These are phyloP conservation scores for Pogonognathellus flavescens DNA, from an alignment of 1,140 invertebrate genomes.

Conservation along the genomic window DNA sequence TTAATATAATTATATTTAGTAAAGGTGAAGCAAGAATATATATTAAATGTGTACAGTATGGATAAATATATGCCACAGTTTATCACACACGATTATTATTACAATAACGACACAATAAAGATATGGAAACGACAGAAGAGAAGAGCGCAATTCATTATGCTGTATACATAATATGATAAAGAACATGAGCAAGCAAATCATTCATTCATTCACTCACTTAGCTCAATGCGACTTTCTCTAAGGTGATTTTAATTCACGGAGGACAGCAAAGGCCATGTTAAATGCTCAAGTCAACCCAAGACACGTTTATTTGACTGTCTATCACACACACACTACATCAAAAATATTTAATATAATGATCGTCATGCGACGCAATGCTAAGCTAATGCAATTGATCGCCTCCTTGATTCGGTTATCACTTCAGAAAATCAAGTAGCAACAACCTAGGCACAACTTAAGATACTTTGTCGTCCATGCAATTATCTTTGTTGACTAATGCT, in stretches of 20 bases:
- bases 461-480: slow-evolving; percentile 20
- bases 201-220: slow-evolving; percentile 49
- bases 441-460: slow-evolving; percentile 19
- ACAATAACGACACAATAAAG: slow-evolving; percentile 21
- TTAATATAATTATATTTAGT: background rate
- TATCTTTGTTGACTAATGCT: background rate
- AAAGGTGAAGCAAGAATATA: background rate
- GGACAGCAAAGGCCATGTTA: slow-evolving; percentile 14
- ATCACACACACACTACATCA: slow-evolving; percentile 17
- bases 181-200: slow-evolving; percentile 46
- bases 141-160: background rate
- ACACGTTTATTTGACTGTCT: slow-evolving; percentile 21
- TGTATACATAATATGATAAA: slow-evolving; percentile 25
- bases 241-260: slow-evolving; percentile 40
- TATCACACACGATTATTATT: background rate
- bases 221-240: slow-evolving; percentile 35
- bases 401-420: slow-evolving; percentile 52
- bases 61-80: background rate
- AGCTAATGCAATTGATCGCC: slow-evolving; percentile 49
- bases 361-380: slow-evolving; percentile 19
- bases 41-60: background rate
- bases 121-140: background rate
- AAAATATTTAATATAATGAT: slow-evolving; percentile 15
- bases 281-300: slow-evolving; percentile 5
- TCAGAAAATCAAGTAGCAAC: slow-evolving; percentile 52